A percentile compares a stretch with the other conserved stretches of the same genome.
Conservation (phyloP, 2,888 invertebrate species). For the Andrena minutula region DNA sequence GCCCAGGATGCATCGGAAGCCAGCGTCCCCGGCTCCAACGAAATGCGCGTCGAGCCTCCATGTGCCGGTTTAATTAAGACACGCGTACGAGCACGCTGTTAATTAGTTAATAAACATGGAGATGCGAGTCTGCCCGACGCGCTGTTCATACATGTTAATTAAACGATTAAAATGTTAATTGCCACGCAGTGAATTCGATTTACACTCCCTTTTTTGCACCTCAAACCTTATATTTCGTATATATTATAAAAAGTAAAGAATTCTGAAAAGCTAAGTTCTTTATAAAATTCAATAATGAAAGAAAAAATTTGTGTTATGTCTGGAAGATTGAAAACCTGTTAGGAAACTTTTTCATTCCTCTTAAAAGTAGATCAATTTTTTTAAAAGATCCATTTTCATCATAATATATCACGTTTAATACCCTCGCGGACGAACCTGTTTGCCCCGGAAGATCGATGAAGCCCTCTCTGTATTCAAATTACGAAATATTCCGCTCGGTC, state of each 20-base stretch:
- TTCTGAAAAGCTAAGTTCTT: no score
- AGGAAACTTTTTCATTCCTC: background rate
- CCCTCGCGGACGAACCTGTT: slow-evolving; percentile 6
- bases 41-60: slow-evolving; percentile 9
- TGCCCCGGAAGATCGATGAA: slow-evolving; percentile 7
- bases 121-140: background rate
- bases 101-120: slow-evolving; percentile 50
- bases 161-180: slow-evolving; percentile 35
- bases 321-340: no score
- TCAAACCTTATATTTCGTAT: no score
- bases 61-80: slow-evolving; percentile 17
- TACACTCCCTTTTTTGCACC: background rate
- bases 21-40: background rate
- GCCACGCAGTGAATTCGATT: background rate
- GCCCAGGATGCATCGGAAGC: slow-evolving; percentile 20
- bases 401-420: slow-evolving; percentile 34
- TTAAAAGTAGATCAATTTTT: background rate
- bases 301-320: no score
- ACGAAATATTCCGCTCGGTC: slow-evolving; percentile 31
- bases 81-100: slow-evolving; percentile 1
- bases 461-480: slow-evolving; percentile 34
- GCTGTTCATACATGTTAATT: background rate
- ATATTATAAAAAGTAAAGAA: no score
- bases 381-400: background rate
- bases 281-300: no score